Evolutionary conservation across 92 coral and sea anemone genomes (phyloP).

Genomic region (Epizoanthus scotinus): DNA sequence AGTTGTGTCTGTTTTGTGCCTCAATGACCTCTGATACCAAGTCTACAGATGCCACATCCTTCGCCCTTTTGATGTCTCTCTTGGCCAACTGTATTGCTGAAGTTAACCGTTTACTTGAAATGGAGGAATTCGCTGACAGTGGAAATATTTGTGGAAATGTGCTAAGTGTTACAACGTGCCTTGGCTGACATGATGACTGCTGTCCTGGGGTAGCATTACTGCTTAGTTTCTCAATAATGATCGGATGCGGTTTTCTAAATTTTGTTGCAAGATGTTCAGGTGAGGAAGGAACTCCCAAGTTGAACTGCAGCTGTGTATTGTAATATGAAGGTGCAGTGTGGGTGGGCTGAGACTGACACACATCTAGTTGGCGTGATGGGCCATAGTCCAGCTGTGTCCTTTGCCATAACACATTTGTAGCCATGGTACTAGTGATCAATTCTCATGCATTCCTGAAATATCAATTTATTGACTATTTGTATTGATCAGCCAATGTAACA

Average conservation of each 20-base stretch:
- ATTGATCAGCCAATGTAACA: not conserved
- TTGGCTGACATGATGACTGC: not conserved
- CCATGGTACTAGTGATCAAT: conserved; percentile 38
- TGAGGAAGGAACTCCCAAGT: conserved; percentile 71
- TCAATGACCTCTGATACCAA: conserved; percentile 41
- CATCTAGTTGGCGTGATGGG: conserved; percentile 33
- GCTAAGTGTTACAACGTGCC: not conserved
- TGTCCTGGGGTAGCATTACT: conserved; percentile 16
- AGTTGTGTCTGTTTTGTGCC: conserved; percentile 25
- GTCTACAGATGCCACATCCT: conserved; percentile 47
- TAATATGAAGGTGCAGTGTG: conserved; percentile 49
- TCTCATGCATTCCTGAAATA: conserved; percentile 1
- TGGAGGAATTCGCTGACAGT: conserved; percentile 61
- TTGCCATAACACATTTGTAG: conserved; percentile 63
- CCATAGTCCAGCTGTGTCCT: conserved; percentile 71
- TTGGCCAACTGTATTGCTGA: conserved; percentile 92
- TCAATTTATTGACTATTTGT: not conserved
- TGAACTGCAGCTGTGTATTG: conserved; percentile 82
- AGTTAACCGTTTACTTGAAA: conserved; percentile 81
- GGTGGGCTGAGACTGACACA: conserved; percentile 19
- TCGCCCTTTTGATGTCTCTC: conserved; percentile 81
- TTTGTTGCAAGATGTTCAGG: conserved; percentile 80
- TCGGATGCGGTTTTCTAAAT: conserved; percentile 87
- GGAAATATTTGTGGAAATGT: conserved; percentile 26
- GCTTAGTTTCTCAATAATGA: conserved; percentile 79